phyloP scores from a whole-genome alignment of 2,888 invertebrate genomes.

The Asteroscopus sphinx region DNA sequence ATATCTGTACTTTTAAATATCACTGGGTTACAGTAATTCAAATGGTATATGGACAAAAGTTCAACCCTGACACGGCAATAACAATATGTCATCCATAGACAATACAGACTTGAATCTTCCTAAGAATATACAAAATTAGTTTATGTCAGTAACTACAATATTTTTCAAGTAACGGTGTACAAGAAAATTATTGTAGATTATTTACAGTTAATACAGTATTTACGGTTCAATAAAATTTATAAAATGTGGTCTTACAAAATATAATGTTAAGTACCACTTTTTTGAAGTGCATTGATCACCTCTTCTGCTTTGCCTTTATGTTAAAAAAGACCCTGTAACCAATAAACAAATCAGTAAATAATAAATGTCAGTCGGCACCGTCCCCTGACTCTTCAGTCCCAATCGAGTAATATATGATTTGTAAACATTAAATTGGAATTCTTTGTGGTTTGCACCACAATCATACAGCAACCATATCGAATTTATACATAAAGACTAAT shows the following conservation, averaged over 20 bases:
- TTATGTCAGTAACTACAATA: neutral
- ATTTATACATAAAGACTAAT: conserved; percentile 25
- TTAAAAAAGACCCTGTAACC: too few relatives aligned
- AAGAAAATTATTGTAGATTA: neutral
- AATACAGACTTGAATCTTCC: conserved; percentile 14
- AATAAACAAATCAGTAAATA: conserved; percentile 20
- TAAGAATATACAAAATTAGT: neutral
- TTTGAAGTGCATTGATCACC: too few relatives aligned
- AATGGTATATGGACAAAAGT: neutral
- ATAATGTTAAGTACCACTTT: too few relatives aligned
- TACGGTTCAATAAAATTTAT: neutral
- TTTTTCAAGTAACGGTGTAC: neutral
- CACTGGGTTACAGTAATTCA: conserved; percentile 27
- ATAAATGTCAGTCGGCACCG: conserved; percentile 17
- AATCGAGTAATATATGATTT: conserved; percentile 39
- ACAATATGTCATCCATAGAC: conserved; percentile 28
- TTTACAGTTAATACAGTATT: neutral
- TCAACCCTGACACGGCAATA: conserved; percentile 14
- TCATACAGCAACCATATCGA: conserved; percentile 30
- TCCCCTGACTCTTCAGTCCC: conserved; percentile 1
- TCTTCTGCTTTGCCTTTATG: too few relatives aligned
- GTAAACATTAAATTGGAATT: conserved; percentile 27
- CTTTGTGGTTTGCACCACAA: conserved; percentile 43
- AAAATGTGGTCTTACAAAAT: too few relatives aligned
- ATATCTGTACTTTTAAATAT: too few relatives aligned